Percentiles rank a stretch among this genome's conserved stretches.
These are phyloP conservation scores for Embiotoca jacksoni DNA, from an alignment of 2,113 vertebrate genomes.

Conservation along the genomic window DNA sequence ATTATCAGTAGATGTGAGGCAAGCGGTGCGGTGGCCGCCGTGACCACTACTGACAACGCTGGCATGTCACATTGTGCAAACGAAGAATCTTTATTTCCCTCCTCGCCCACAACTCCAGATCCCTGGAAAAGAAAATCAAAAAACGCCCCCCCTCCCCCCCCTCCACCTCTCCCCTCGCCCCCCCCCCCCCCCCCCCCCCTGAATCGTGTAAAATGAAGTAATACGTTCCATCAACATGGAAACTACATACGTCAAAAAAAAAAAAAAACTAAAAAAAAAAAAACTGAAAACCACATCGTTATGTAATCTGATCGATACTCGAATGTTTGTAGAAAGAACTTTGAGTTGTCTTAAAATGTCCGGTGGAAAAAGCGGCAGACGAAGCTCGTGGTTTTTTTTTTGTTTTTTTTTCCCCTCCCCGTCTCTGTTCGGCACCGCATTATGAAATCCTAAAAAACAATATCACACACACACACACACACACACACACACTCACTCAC, in stretches of 20 bases:
- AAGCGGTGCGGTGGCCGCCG: neutral
- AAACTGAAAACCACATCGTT: constrained; percentile 23
- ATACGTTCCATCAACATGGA: constrained; percentile 72
- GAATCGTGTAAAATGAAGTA: constrained; percentile 54
- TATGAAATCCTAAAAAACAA: constrained; percentile 63
- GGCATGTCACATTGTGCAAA: constrained; percentile 66
- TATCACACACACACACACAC: constrained; percentile 23
- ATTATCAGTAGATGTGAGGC: neutral
- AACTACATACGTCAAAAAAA: constrained; percentile 63
- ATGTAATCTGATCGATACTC: constrained; percentile 74
- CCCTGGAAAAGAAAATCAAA: constrained; percentile 61
- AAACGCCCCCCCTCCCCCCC: too few species aligned
- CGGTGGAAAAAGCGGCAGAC: constrained; percentile 70
- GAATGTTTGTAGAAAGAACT: constrained; percentile 66
- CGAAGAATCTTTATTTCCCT: constrained; percentile 71
- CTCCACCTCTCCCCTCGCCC: too few species aligned
- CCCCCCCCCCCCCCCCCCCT: too few species aligned
- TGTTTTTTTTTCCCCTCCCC: constrained; percentile 63
- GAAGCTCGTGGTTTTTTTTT: constrained; percentile 64
- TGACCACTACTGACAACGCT: constrained; percentile 28
- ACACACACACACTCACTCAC: too few species aligned
- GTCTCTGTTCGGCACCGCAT: constrained; percentile 34
- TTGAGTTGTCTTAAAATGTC: constrained; percentile 44
- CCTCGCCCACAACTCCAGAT: constrained; percentile 69
- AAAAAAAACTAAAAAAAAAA: neutral